Base-by-base conservation (phyloP, 2,113 vertebrate species). In the Tragelaphus strepsiceros region DNA sequence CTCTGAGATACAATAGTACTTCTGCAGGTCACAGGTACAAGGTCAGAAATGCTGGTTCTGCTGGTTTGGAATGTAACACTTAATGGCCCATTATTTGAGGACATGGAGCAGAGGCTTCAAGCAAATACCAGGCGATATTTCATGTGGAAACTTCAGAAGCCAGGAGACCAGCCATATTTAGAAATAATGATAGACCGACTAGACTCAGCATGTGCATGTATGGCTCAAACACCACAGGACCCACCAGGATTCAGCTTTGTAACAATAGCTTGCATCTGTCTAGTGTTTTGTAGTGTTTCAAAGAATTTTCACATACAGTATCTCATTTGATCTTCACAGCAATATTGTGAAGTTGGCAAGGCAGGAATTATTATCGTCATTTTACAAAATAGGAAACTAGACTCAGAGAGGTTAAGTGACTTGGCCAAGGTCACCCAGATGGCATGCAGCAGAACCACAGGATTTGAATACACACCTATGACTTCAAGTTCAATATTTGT, bases 1-100 rank as follows among this genome's bases (percentile, higher is more conserved):
- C 94, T 98, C 96, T 26, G 5, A 96, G 97, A 98, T 98, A 98
- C 90, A 98, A 98, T 97, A 98, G 97, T 98, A 98, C 96, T 98
- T 96, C 85, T 98, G 80, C 74, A 98, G 97, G 97, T 98, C 96
- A 97, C 67, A 97, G 96, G 96, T 93, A 96, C 96, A 98, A 97
- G 91, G 97, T 97, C 91, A 98, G 96, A 95, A 98, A 97, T 97
- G 94, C 53, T 97, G 92, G 86, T 89, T 96, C 80, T 97, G 85
- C 96, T 98, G 92, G 96, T 90, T 88, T 1, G 88, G 96, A 2
- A 98, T 90, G 67, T 97, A 95, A 93, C 93, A 39, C 92, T 98
- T 98, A 98, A 98, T 97, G 96, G 95, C 90, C 94, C 97, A 94
- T 98, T 96, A 97, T 96, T 90, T 96, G 97, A 90, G 95, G 93